Conservation (phyloP, 2,113 vertebrate genomes). For the Thamnaconus septentrionalis region DNA sequence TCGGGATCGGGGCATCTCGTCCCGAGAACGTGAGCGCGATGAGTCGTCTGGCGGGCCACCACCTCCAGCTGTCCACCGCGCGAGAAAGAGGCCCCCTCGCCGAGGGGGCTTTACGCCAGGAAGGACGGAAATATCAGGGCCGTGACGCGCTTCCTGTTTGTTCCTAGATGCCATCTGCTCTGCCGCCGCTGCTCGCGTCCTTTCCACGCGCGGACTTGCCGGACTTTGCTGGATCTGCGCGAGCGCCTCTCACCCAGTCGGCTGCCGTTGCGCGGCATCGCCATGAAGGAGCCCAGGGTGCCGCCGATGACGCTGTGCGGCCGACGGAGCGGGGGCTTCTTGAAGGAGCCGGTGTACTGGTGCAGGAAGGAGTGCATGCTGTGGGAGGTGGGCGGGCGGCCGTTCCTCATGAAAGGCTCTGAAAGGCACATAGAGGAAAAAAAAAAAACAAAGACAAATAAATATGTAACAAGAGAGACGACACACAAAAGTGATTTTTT, state of each 20-base stretch:
- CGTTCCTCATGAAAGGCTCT: slow-evolving; percentile 98
- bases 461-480: not conserved
- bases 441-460: not conserved
- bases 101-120: slow-evolving; percentile 4
- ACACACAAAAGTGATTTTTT: not conserved
- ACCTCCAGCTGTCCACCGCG: slow-evolving; percentile 32
- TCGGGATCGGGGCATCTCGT: too few species aligned
- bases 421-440: slow-evolving; percentile 35
- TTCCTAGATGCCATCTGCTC: slow-evolving; percentile 60
- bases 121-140: slow-evolving; percentile 40
- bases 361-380: slow-evolving; percentile 98
- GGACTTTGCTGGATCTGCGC: too few species aligned
- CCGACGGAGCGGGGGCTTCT: slow-evolving; percentile 91
- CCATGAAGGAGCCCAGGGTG: slow-evolving; percentile 92
- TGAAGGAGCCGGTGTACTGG: slow-evolving; percentile 95
- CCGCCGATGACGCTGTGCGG: slow-evolving; percentile 96
- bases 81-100: slow-evolving; percentile 5
- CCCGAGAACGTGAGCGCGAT: too few species aligned
- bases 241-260: slow-evolving; percentile 84
- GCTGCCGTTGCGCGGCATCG: slow-evolving; percentile 93
- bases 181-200: slow-evolving; percentile 47
- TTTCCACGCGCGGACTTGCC: slow-evolving; percentile 16
- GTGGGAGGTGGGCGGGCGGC: slow-evolving; percentile 92
- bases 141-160: slow-evolving; percentile 65
- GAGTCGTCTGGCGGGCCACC: not conserved